These are phyloP conservation scores for Buceros bicornis DNA, from an alignment of 2,797 vertebrate species.

Conservation along the genomic window DNA sequence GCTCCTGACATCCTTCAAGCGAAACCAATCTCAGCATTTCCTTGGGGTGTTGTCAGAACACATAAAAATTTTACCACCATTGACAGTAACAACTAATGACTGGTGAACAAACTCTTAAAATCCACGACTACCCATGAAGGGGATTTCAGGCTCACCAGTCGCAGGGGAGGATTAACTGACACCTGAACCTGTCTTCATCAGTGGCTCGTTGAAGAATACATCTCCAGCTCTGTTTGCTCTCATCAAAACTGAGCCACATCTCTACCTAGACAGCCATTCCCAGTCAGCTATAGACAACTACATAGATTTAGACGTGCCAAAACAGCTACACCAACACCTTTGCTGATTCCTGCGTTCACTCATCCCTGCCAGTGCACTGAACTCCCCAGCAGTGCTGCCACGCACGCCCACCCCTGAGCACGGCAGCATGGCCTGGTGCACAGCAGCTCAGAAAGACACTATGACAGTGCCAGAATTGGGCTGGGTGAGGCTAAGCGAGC, in stretches of 20 bases:
- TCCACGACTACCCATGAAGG: background rate
- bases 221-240: background rate
- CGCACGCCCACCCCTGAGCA: accelerated
- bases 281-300: background rate
- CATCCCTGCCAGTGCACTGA: background rate
- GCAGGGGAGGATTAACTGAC: background rate
- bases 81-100: background rate
- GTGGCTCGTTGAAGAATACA: no score
- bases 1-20: background rate
- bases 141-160: background rate
- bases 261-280: background rate
- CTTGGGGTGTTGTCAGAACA: background rate
- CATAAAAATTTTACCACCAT: background rate
- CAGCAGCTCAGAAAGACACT: accelerated
- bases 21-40: background rate
- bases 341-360: background rate
- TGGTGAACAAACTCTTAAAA: background rate
- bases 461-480: background rate
- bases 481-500: background rate
- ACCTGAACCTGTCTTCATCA: no score
- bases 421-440: background rate
- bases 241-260: background rate
- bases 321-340: background rate
- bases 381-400: background rate
- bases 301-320: background rate